Percentiles rank a stretch among this genome's conserved stretches.
Conservation (phyloP, 2,888 invertebrate species). For the Drosophila setosimentum region DNA sequence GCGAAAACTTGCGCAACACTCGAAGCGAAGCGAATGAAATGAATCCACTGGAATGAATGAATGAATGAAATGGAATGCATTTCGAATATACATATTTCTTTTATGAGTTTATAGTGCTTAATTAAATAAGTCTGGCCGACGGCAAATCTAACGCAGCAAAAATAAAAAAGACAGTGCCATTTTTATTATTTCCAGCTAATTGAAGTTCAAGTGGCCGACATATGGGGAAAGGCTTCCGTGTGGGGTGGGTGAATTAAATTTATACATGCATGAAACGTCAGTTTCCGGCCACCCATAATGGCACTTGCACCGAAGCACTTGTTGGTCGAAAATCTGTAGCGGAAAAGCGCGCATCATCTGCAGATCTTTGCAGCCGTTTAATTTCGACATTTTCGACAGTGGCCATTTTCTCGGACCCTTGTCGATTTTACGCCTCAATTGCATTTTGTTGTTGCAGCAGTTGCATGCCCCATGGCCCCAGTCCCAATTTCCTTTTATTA, state of each 20-base stretch:
- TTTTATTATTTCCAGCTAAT: constrained; percentile 49
- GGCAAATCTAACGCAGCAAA: not conserved
- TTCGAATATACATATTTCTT: constrained; percentile 25
- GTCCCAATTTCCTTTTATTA: not conserved
- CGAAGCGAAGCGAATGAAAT: constrained; percentile 14
- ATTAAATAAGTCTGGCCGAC: constrained; percentile 42
- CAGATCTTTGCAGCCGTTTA: constrained; percentile 23
- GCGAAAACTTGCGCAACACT: constrained; percentile 40
- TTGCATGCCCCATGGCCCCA: constrained; percentile 2
- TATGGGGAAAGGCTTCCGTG: constrained; percentile 12
- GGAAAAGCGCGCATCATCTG: constrained; percentile 43
- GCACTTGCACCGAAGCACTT: not conserved
- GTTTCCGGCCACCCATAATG: constrained; percentile 15
- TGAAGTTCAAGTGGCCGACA: constrained; percentile 42
- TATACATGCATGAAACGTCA: constrained; percentile 33
- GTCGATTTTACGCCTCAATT: constrained; percentile 60
- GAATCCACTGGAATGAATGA: constrained; percentile 19
- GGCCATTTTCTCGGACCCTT: constrained; percentile 37
- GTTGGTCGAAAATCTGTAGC: constrained; percentile 8
- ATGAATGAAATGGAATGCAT: constrained; percentile 40
- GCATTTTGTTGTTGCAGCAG: constrained; percentile 29
- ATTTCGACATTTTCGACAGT: constrained; percentile 24
- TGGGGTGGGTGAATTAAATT: constrained; percentile 30
- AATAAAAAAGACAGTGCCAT: constrained; percentile 4
- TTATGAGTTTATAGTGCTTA: constrained; percentile 47